Base-by-base conservation (phyloP, 37 sponge, comb jelly and placozoan species). In the Spongia lamella region DNA sequence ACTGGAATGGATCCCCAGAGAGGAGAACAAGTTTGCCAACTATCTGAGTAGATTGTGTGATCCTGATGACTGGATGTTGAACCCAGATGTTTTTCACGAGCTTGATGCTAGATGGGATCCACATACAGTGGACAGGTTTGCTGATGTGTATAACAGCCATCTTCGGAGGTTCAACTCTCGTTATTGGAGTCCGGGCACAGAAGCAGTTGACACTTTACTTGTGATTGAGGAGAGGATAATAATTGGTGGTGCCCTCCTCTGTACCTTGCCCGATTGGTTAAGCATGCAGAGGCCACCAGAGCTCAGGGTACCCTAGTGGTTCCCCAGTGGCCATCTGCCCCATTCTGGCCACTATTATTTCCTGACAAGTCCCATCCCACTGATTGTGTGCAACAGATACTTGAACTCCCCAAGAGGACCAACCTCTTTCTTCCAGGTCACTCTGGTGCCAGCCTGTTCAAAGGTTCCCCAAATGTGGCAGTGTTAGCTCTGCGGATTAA, bases 241-340 rank as follows among this genome's bases (percentile, higher is more conserved):
- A 68, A 70, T 39, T 80, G 81, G 81, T 38, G 27, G 51, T 70
- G 70, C 33, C 81, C 81, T 2, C 81, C 72, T 40, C 38, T 72
- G 0, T 9, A 37, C 9, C 60, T 80, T 1, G 13, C 60, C 16
- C 40, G 72, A 14, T 61, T 59, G 11, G 7, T 80, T 11, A 56
- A 47, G 53, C 81, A 80, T 59, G 71, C 72, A 37, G 36, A 37
- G 24, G 49, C 31, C 24, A 71, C 53, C 9, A 40, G 14, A 1
- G 53, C 70, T 14, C 53, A 26, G n/a, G 81, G 72, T 39, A 80
- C 81, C 1, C 19, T 80, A 50, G 32, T 80, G 15, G 54, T 70
- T 31, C 81, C 81, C 7, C 20, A 20, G 2, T 80, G 81, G 81
- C 19, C 25, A 26, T 80, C 81, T 50, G 71, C 81, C 27, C 50